Evolutionary conservation across 2,113 vertebrate genomes (phyloP).

Genomic region (Clarias magur): DNA sequence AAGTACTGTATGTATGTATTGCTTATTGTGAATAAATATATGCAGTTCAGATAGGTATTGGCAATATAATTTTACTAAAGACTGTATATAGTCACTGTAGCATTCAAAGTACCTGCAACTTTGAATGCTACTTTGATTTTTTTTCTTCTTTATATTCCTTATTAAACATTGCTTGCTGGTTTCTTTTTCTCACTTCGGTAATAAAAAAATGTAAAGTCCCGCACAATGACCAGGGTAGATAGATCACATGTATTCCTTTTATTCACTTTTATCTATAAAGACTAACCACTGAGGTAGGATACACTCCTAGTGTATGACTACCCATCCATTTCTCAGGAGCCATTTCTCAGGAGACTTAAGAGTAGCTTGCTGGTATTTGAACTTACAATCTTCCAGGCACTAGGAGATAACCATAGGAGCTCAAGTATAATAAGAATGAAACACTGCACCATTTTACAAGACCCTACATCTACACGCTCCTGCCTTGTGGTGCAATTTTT

Average conservation of each 20-base stretch:
- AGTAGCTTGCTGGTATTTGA: neutral
- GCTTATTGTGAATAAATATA: neutral
- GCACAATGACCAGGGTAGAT: neutral
- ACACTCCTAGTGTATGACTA: neutral
- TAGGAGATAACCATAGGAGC: neutral
- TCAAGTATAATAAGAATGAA: neutral
- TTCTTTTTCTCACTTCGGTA: neutral
- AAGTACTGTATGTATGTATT: neutral
- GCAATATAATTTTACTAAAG: neutral
- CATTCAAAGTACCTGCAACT: neutral
- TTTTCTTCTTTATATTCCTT: neutral
- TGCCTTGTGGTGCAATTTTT: constrained; percentile 1
- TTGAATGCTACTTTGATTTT: too few species aligned
- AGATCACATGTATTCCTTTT: neutral
- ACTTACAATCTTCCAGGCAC: neutral
- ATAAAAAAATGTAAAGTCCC: neutral
- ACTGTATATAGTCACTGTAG: neutral
- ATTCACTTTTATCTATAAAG: neutral
- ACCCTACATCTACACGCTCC: neutral
- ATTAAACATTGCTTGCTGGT: neutral
- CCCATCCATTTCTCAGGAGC: neutral
- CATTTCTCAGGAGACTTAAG: neutral
- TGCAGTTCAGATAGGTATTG: neutral
- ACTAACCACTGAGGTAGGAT: neutral
- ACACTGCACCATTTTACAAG: neutral